Percentiles rank a stretch among this genome's conserved stretches.
phyloP scores from a whole-genome alignment of 2,113 vertebrate species.

The Uropsilus gracilis region DNA sequence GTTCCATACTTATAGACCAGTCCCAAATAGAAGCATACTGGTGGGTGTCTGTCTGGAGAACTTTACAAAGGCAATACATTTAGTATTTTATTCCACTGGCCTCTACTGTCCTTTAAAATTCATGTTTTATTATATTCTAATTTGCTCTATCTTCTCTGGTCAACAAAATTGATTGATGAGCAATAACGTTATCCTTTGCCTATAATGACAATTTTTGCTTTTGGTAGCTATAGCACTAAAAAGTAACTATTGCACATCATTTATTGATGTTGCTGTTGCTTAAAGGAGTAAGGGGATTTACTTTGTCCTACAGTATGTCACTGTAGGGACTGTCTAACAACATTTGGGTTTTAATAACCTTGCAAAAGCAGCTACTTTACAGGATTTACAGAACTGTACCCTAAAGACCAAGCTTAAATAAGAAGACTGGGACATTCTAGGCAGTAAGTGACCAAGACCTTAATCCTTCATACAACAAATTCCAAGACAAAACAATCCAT shows the following conservation, averaged over 20 bases:
- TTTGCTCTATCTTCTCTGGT: background rate
- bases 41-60: background rate
- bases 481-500: background rate
- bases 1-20: background rate
- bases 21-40: background rate
- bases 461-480: background rate
- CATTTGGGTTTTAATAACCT: background rate
- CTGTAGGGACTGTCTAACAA: background rate
- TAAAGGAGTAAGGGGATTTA: background rate
- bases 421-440: background rate
- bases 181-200: background rate
- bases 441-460: background rate
- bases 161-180: background rate
- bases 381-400: background rate
- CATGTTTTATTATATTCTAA: background rate
- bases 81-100: background rate
- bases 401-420: background rate
- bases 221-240: background rate
- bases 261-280: background rate
- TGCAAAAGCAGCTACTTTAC: background rate
- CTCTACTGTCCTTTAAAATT: slow-evolving; percentile 19
- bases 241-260: background rate
- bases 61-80: background rate
- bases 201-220: background rate
- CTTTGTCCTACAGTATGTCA: background rate